phyloP scores from a whole-genome alignment of 2,888 invertebrate species.

The Drosophila flavopinicola region DNA sequence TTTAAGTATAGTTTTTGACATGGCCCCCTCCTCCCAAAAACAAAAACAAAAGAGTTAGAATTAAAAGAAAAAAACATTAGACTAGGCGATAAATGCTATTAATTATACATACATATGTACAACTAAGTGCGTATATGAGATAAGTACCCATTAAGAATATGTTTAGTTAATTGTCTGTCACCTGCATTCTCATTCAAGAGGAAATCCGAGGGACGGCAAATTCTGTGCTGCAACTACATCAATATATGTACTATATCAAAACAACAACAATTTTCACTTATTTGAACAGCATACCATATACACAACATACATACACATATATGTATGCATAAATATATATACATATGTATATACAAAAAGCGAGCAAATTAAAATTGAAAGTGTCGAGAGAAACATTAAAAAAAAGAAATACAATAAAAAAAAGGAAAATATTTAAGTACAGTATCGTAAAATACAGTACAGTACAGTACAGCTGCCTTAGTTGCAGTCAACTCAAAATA shows the following conservation, averaged over 20 bases:
- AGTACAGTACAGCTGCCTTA: slow-evolving; percentile 43
- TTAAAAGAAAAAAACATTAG: slow-evolving; percentile 5
- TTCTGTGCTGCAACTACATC: slow-evolving; percentile 6
- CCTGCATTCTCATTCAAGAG: slow-evolving; percentile 15
- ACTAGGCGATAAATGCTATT: slow-evolving; percentile 25
- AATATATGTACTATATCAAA: slow-evolving; percentile 9
- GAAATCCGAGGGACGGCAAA: background rate
- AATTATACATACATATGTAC: slow-evolving; percentile 26
- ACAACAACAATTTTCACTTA: slow-evolving; percentile 23
- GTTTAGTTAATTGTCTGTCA: slow-evolving; percentile 20
- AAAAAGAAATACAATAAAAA: slow-evolving; percentile 10
- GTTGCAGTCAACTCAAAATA: slow-evolving; percentile 56
- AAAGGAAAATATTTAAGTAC: slow-evolving; percentile 28
- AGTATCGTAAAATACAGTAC: slow-evolving; percentile 28
- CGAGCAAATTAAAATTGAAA: slow-evolving; percentile 12
- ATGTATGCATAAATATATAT: slow-evolving; percentile 16
- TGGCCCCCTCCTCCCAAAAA: slow-evolving; percentile 3
- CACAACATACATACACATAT: slow-evolving; percentile 17
- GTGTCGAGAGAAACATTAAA: slow-evolving; percentile 15
- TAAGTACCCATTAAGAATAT: too few species aligned
- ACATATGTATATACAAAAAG: slow-evolving; percentile 22
- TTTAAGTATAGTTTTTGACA: slow-evolving; percentile 23
- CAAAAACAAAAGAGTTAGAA: too few species aligned
- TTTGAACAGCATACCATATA: slow-evolving; percentile 14
- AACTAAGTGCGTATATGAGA: slow-evolving; percentile 11